Evolutionary conservation across 2,797 vertebrate species (phyloP).

Genomic region (Pterois miles): DNA sequence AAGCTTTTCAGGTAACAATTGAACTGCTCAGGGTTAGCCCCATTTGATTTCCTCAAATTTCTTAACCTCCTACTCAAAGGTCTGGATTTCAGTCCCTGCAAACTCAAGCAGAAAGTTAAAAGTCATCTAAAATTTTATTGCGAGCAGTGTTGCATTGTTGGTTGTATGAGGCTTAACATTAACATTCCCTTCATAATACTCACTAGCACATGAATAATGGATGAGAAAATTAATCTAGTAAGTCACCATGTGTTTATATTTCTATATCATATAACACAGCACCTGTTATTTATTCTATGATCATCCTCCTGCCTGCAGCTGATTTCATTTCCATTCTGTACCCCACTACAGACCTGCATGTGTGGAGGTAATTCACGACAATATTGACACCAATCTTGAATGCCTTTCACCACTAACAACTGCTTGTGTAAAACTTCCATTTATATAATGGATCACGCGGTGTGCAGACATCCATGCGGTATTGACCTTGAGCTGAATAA

Average conservation of each 20-base stretch:
- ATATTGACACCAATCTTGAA: constrained; percentile 37
- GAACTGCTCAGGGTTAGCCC: not conserved
- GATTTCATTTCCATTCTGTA: constrained; percentile 24
- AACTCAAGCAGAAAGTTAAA: constrained; percentile 4
- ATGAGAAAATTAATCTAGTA: constrained; percentile 40
- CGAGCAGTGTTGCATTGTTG: not conserved
- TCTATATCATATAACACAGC: constrained; percentile 21
- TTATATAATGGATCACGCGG: constrained; percentile 30
- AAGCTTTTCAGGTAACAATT: not conserved
- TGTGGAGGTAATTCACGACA: constrained; percentile 23
- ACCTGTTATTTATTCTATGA: constrained; percentile 35
- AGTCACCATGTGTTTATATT: constrained; percentile 15
- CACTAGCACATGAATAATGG: constrained; percentile 33
- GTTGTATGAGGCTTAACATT: not conserved
- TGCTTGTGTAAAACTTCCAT: constrained; percentile 38
- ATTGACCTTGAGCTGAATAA: constrained; percentile 53
- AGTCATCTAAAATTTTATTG: not conserved
- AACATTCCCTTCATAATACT: constrained; percentile 3
- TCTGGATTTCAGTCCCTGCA: not conserved
- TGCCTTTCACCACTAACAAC: constrained; percentile 22
- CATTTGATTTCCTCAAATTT: not conserved
- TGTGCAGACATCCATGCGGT: constrained; percentile 24
- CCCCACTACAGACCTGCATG: constrained; percentile 1
- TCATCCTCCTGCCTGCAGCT: not conserved
- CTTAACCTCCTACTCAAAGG: not conserved